Base-by-base conservation (phyloP, 1,140 invertebrate genomes). In the Scaptodrosophila lebanonensis region DNA sequence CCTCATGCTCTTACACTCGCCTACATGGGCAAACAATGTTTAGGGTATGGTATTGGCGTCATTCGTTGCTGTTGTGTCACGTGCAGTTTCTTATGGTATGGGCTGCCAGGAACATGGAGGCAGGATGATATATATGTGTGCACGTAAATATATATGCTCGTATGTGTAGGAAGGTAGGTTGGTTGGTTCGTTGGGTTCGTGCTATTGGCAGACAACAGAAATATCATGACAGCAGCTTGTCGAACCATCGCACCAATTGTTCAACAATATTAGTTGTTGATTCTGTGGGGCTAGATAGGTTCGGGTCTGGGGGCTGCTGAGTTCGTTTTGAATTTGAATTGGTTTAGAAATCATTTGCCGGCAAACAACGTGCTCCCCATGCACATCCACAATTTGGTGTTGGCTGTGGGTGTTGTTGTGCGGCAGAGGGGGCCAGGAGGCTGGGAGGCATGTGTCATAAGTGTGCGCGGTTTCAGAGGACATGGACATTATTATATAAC, bases 151-250 rank as follows among this genome's bases (percentile, higher is more conserved):
- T n/a, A n/a, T n/a, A n/a, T n/a, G n/a, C n/a, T n/a, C n/a, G n/a
- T n/a, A n/a, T n/a, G n/a, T n/a, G 22, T 12, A 17, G 17, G 9
- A 0, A 12, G 11, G 29, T 25, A 45, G 20, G 43, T 25, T 38
- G 33, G 35, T 40, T 35, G 25, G 27, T 39, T 15, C 15, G 16
- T 22, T 0, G 27, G 33, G 15, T 42, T 18, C 3, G 22, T 0
- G 0, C 12, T 9, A 8, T 29, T 13, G 30, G 17, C 17, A 5
- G 30, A 18, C 17, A 48, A 17, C 30, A 44, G 32, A 36, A 35
- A 47, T 63, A 66, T 63, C 64, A 66, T 66, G 64, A 66, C 59
- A 58, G 64, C 64, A 63, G 64, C 59, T 66, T 63, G 64, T 66
- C 64, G 64, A 58, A 66, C 51, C 64, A 66, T 66, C 47, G 45